A percentile compares a stretch with the other conserved stretches of the same genome.
Evolutionary conservation across 2,888 invertebrate species (phyloP).

Genomic region (Onchidella celtica): DNA sequence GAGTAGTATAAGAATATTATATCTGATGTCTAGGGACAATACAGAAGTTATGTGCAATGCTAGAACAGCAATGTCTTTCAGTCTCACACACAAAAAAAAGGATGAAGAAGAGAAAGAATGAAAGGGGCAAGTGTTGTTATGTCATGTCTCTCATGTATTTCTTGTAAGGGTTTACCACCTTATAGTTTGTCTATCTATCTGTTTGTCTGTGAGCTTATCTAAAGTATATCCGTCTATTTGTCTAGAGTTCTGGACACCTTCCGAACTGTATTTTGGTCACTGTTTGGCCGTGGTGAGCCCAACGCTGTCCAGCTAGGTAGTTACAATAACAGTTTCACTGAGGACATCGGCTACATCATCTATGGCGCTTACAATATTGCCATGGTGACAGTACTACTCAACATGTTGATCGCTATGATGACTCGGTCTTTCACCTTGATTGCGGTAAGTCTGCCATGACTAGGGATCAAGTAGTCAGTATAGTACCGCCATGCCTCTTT

Average conservation of each 20-base stretch:
- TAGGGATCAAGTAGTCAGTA: too few relatives aligned
- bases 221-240: not conserved
- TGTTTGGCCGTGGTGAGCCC: constrained; percentile 77
- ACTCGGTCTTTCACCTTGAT: constrained; percentile 87
- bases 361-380: constrained; percentile 81
- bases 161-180: too few relatives aligned
- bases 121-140: too few relatives aligned
- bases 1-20: too few relatives aligned
- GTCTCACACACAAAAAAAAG: too few relatives aligned
- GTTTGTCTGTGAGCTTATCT: not conserved
- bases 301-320: constrained; percentile 79
- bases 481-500: too few relatives aligned
- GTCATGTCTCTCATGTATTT: too few relatives aligned
- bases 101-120: too few relatives aligned
- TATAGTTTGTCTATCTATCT: too few relatives aligned
- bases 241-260: constrained; percentile 72
- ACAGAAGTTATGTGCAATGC: too few relatives aligned
- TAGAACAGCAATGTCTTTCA: too few relatives aligned
- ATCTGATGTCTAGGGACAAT: too few relatives aligned
- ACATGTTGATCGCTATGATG: constrained; percentile 88
- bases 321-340: constrained; percentile 79
- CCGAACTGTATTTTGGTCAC: constrained; percentile 78
- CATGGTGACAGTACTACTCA: constrained; percentile 82
- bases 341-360: constrained; percentile 81
- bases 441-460: constrained; percentile 62